phyloP scores from a whole-genome alignment of 2,113 vertebrate genomes.

The Nyctereutes procyonoides region DNA sequence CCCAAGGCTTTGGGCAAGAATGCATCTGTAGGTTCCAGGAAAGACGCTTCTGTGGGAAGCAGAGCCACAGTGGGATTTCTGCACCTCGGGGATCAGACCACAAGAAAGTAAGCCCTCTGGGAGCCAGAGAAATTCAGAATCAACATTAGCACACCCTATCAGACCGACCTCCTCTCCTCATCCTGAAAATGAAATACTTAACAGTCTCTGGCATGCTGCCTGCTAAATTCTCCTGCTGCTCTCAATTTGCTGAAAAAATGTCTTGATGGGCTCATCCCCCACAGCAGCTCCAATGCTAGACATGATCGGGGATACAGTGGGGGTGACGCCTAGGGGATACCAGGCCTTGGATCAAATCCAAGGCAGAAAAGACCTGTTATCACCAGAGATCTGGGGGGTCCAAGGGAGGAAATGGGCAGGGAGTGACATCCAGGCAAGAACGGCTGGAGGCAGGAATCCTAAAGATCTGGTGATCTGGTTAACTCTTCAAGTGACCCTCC shows the following conservation, averaged over 20 bases:
- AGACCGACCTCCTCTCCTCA: background rate
- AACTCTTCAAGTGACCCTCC: background rate
- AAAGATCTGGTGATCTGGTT: background rate
- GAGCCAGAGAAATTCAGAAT: background rate
- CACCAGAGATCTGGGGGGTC: background rate
- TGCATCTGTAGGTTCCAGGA: conserved; percentile 50
- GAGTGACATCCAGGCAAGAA: background rate
- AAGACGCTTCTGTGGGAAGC: background rate
- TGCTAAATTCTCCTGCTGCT: background rate
- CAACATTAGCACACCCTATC: background rate
- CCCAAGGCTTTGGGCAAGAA: conserved; percentile 41
- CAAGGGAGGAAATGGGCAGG: background rate
- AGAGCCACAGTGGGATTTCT: background rate
- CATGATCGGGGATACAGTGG: background rate
- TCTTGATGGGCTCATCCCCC: background rate
- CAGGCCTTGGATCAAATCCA: background rate
- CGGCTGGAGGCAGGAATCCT: background rate
- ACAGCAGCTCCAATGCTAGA: accelerated
- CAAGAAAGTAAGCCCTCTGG: background rate
- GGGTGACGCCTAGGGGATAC: background rate
- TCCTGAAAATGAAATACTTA: background rate
- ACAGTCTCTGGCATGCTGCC: background rate
- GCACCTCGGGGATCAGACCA: background rate
- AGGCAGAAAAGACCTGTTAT: background rate
- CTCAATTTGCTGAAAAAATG: background rate